Evolutionary conservation across 2,113 vertebrate genomes (phyloP).

Genomic region (Cariama cristata): DNA sequence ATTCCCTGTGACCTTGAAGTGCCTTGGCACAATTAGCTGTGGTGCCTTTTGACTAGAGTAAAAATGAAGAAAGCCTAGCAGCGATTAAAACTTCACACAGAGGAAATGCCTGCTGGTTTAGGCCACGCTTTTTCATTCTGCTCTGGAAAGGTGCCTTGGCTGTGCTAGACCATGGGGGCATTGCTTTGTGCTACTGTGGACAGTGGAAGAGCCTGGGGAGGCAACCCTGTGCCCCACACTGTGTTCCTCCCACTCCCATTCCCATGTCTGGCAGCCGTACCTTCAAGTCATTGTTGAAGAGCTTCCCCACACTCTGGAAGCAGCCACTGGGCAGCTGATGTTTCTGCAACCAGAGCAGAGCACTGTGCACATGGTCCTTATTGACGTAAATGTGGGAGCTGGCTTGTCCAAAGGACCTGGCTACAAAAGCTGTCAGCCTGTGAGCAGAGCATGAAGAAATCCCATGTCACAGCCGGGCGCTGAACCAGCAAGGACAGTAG

Average conservation of each 20-base stretch:
- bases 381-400: slow-evolving; percentile 74
- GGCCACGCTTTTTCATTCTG: background rate
- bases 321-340: slow-evolving; percentile 76
- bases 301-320: slow-evolving; percentile 75
- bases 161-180: background rate
- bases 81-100: background rate
- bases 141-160: background rate
- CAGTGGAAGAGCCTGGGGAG: background rate
- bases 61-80: background rate
- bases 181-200: background rate
- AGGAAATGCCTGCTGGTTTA: background rate
- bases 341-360: slow-evolving; percentile 73
- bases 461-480: background rate
- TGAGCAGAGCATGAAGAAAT: background rate
- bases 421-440: slow-evolving; percentile 86
- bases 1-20: background rate
- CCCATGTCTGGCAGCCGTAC: slow-evolving; percentile 36
- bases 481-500: background rate
- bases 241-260: background rate
- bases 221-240: background rate
- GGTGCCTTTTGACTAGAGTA: background rate
- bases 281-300: slow-evolving; percentile 84
- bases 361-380: background rate
- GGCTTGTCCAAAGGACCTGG: slow-evolving; percentile 77
- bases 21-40: background rate